Base-by-base conservation (phyloP, 1,140 invertebrate species). In the Octopus bimaculoides region DNA sequence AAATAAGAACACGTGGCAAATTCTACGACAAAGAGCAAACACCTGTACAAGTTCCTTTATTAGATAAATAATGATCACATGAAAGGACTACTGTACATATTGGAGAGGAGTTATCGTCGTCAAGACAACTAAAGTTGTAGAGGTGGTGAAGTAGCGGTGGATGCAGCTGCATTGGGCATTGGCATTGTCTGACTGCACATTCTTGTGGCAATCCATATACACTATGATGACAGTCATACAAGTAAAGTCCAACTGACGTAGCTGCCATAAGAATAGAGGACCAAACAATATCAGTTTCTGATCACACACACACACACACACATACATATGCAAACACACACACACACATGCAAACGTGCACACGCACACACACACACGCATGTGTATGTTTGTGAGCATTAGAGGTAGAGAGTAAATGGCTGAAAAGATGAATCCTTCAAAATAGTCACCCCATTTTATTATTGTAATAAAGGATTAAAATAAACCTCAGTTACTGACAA, bases 41-140 rank as follows among this genome's bases (percentile, higher is more conserved):
- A 71, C 66, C 74, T 75, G 74, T 75, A 75, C 74, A 75, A 75
- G 66, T 75, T 75, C 74, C 74, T 75, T 75, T 75, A 75, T 75
- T 75, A 75, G 74, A 75, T 75, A 75, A 75, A 75, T 75, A 75
- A 75, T 75, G 74, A 75, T 75, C 74, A 75, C 74, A 53, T 75
- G 26, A 52, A 75, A 7, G 74, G 74, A 75, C 74, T 75, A 75
- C 74, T 75, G 20, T 75, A 75, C 74, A 75, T 75, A 53, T 41
- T 75, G 5, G 74, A 53, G 26, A 14, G 74, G 74, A 75, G 52
- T 17, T 75, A 52, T 52, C 52, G 41, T 53, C 52, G 74, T 75
- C 74, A 75, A 41, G 74, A 75, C 74, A 75, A 75, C 41, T 52
- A 75, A 41, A 52, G 17, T 53, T 75, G 74, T 17, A 41, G 66